Evolutionary conservation across 2,113 vertebrate species (phyloP), one percentile per base, ranked within the genome.

Genomic region (Nibea coibor): DNA sequence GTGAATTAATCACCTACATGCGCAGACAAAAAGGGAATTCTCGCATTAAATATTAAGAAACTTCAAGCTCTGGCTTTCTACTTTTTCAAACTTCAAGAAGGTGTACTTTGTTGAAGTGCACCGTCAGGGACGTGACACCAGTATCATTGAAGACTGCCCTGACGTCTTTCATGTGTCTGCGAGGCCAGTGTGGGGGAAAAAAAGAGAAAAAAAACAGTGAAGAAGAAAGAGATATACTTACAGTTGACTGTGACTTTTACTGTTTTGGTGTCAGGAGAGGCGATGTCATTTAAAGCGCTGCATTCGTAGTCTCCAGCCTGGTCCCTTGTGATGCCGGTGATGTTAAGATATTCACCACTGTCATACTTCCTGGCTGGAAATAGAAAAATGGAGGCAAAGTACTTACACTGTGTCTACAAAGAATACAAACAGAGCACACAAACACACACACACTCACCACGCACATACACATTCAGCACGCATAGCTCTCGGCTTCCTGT

Each of bases 271-370:
- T 99, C 98, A 3, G 97, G 97, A 69, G 96, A 97, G 0, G 98
- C 96, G 70, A 99, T 97, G 14, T 99, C 97, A 1, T 99, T 99
- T 78, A 97, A 94, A 0, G 98, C 98, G 0, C 96, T 96, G 94
- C 98, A 99, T 81, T 99, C 97, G 0, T 99, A 99, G 61, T 98
- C 96, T 54, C 98, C 98, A 20, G 97, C 96, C 89, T 99, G 97
- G 95, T 99, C 97, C 64, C 97, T 96, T 10, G 96, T 98, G 78
- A 99, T 99, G 12, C 95, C 94, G 0, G 96, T 97, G 94, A 99
- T 99, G 94, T 99, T 97, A 90, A 99, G 95, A 94, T 97, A 97
- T 89, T 99, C 97, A 5, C 97, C 97, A 0, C 93, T 99, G 92
- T 97, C 97, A 85, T 97, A 96, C 77, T 97, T 97, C 90, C 95